These are phyloP conservation scores for Xiphorhynchus elegans DNA, from an alignment of 2,113 vertebrate species.

Conservation along the genomic window DNA sequence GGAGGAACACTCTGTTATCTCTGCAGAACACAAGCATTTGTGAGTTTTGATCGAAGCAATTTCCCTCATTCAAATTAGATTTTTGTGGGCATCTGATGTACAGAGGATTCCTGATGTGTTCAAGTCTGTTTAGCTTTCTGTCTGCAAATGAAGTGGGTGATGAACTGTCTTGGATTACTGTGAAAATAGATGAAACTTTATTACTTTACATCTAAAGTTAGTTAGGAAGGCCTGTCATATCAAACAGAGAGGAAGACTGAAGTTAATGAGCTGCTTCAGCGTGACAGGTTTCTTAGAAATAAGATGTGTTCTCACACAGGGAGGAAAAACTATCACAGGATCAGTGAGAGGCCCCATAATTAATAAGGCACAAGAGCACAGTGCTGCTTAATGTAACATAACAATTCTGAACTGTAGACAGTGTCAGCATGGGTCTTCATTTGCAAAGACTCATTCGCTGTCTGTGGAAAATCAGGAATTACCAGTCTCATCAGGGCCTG, in stretches of 20 bases:
- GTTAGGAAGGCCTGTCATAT: slow-evolving; percentile 56
- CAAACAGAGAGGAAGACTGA: slow-evolving; percentile 55
- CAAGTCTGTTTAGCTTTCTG: slow-evolving; percentile 13
- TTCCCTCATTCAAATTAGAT: not conserved
- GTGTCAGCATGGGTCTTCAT: slow-evolving; percentile 50
- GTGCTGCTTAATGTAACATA: slow-evolving; percentile 63
- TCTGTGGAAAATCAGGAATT: slow-evolving; percentile 53
- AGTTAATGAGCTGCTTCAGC: slow-evolving; percentile 73
- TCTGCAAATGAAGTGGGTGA: slow-evolving; percentile 25
- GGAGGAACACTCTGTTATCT: not conserved
- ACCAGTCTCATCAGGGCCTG: slow-evolving; percentile 34
- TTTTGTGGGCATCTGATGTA: not conserved
- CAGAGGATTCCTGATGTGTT: not conserved
- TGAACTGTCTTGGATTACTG: slow-evolving; percentile 38
- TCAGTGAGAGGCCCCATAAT: slow-evolving; percentile 59
- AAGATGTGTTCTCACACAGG: slow-evolving; percentile 45
- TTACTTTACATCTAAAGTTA: slow-evolving; percentile 61
- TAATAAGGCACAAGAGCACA: slow-evolving; percentile 65
- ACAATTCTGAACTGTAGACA: slow-evolving; percentile 43
- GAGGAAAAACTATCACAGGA: slow-evolving; percentile 30
- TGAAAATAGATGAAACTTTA: slow-evolving; percentile 75
- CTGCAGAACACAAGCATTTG: not conserved
- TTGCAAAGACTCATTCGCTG: slow-evolving; percentile 38
- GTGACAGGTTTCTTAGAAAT: slow-evolving; percentile 33
- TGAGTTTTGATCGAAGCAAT: not conserved